A percentile compares a stretch with the other conserved stretches of the same genome.
These are phyloP conservation scores for Crossaster papposus DNA, from an alignment of 53 echinoderm and acorn worm genomes.

Conservation along the genomic window DNA sequence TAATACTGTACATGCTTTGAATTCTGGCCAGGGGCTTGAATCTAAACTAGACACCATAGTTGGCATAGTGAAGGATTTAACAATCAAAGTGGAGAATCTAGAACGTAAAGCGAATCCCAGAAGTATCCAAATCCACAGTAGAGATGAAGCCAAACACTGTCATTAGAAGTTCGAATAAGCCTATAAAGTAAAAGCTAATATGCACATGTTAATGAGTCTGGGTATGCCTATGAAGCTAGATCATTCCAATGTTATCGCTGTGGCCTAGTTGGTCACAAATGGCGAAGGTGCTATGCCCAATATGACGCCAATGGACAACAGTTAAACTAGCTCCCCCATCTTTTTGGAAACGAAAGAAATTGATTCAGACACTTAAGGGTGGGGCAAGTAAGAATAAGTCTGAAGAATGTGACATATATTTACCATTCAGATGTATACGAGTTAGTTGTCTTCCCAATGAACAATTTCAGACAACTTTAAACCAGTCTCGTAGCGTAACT, in stretches of 20 bases:
- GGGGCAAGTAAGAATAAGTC: conserved; percentile 8
- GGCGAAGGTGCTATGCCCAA: conserved; percentile 40
- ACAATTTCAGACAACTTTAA: too few species aligned
- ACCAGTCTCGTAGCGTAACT: too few species aligned
- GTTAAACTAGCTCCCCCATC: conserved; percentile 45
- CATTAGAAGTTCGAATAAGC: neutral
- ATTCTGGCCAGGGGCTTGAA: neutral
- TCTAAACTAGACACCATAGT: conserved; percentile 15
- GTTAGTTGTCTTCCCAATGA: too few species aligned
- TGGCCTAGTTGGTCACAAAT: conserved; percentile 43
- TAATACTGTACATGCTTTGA: neutral
- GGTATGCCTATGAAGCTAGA: neutral
- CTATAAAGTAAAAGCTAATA: neutral
- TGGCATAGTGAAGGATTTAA: conserved; percentile 16
- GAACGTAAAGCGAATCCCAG: neutral
- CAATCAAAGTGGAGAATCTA: neutral
- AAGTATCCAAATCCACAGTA: neutral
- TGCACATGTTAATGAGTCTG: neutral
- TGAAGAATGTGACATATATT: too few species aligned
- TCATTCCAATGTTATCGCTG: conserved; percentile 42
- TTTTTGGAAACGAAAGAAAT: conserved; percentile 13
- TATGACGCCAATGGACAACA: conserved; percentile 29
- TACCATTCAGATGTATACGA: too few species aligned
- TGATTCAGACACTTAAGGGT: conserved; percentile 25
- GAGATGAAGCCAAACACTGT: too few species aligned